phyloP scores from a whole-genome alignment of 2,797 vertebrate species.

The Micromesistius poutassou region DNA sequence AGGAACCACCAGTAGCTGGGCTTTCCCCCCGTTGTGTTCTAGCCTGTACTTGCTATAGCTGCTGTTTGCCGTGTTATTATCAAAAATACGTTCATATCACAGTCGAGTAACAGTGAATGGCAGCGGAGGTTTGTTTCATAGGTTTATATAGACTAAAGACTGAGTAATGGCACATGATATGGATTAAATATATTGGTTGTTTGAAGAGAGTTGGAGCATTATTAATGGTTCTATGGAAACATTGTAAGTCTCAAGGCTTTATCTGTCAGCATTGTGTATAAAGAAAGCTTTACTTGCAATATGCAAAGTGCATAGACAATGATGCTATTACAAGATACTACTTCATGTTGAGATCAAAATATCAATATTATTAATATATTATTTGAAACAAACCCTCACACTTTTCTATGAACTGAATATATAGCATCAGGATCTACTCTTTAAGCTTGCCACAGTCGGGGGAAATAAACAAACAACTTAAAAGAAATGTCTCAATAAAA shows the following conservation, averaged over 20 bases:
- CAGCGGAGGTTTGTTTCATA: neutral
- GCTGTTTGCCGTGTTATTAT: neutral
- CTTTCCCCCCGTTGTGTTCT: slow-evolving; percentile 15
- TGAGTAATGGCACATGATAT: neutral
- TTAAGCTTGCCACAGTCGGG: too few species aligned
- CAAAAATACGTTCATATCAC: neutral
- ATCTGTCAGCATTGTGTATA: neutral
- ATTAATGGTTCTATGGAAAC: neutral
- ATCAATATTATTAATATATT: neutral
- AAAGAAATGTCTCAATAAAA: neutral
- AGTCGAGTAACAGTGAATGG: neutral
- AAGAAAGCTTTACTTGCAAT: neutral
- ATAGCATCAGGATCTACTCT: too few species aligned
- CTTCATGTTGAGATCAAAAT: neutral
- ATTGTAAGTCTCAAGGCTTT: neutral
- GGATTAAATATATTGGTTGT: neutral
- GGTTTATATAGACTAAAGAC: neutral
- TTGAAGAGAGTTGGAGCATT: neutral
- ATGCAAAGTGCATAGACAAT: neutral
- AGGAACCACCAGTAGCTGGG: slow-evolving; percentile 26
- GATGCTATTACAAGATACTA: neutral
- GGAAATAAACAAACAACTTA: neutral
- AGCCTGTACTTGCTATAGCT: slow-evolving; percentile 15
- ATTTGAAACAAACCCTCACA: neutral
- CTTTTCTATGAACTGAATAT: too few species aligned